phyloP scores from a whole-genome alignment of 2,113 vertebrate genomes.

The Lipophrys pholis region DNA sequence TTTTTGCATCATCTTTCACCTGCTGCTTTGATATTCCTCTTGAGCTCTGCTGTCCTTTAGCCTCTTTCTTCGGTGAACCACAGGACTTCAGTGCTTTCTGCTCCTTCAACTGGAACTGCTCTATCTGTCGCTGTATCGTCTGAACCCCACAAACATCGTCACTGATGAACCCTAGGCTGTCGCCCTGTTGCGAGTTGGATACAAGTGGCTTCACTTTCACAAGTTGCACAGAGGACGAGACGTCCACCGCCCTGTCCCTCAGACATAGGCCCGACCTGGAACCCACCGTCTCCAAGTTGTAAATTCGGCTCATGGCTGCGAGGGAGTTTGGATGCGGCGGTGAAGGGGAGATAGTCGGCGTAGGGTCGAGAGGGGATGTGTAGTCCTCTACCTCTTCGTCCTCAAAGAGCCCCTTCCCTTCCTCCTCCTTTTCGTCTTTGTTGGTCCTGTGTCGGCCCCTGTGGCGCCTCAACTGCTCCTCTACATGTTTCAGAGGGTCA shows the following conservation, averaged over 20 bases:
- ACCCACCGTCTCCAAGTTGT: conserved; percentile 78
- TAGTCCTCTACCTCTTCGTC: conserved; percentile 54
- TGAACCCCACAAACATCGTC: conserved; percentile 57
- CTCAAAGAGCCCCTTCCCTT: conserved; percentile 44
- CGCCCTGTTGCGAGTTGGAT: conserved; percentile 53
- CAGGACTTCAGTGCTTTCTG: conserved; percentile 66
- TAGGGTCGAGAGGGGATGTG: conserved; percentile 50
- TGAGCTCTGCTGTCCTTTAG: conserved; percentile 41
- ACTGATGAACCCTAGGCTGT: conserved; percentile 31
- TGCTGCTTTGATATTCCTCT: conserved; percentile 45
- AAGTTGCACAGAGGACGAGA: conserved; percentile 65
- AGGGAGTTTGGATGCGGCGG: conserved; percentile 66
- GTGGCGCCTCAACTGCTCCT: conserved; percentile 40
- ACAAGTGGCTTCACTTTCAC: conserved; percentile 71
- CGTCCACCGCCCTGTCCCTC: conserved; percentile 68
- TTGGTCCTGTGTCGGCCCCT: conserved; percentile 22
- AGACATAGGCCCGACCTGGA: conserved; percentile 74
- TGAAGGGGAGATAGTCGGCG: conserved; percentile 55
- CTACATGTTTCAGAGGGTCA: conserved; percentile 52
- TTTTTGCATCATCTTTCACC: conserved; percentile 35
- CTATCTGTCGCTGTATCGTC: conserved; percentile 69
- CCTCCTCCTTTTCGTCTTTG: conserved; percentile 54
- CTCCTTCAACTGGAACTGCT: conserved; percentile 77
- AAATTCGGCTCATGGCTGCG: conserved; percentile 82
- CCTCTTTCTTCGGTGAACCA: conserved; percentile 25